Evolutionary conservation across 1,140 invertebrate species (phyloP).

Genomic region (Drosophila santomea): DNA sequence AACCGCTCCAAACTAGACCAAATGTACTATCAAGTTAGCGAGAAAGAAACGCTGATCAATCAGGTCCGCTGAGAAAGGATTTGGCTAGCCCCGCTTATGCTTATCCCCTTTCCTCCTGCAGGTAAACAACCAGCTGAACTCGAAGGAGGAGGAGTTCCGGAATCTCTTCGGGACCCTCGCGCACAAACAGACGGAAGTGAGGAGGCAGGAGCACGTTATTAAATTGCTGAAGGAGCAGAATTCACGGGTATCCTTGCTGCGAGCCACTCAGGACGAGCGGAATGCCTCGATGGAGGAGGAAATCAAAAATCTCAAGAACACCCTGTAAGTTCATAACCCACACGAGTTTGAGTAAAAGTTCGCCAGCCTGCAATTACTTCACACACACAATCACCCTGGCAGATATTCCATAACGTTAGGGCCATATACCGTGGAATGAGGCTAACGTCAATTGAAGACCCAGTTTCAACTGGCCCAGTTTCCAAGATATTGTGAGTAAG

Average conservation of each 20-base stretch:
- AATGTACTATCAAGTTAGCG: constrained; percentile 33
- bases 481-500: constrained; percentile 33
- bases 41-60: constrained; percentile 47
- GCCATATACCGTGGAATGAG: background rate
- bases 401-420: background rate
- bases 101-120: constrained; percentile 43
- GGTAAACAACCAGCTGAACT: constrained; percentile 86
- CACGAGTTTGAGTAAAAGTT: constrained; percentile 13
- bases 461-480: constrained; percentile 15
- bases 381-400: background rate
- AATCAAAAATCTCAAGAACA: constrained; percentile 50
- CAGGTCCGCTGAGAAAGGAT: constrained; percentile 37
- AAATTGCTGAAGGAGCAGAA: constrained; percentile 87
- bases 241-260: constrained; percentile 86
- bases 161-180: constrained; percentile 86
- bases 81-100: background rate
- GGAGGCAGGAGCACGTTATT: constrained; percentile 87
- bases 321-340: constrained; percentile 53
- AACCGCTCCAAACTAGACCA: constrained; percentile 35
- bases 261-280: constrained; percentile 87
- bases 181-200: constrained; percentile 87
- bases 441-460: background rate
- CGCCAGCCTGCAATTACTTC: constrained; percentile 32
- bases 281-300: constrained; percentile 87
- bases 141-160: constrained; percentile 86